phyloP scores from a whole-genome alignment of 2,888 invertebrate species.

The Tetragonisca angustula region DNA sequence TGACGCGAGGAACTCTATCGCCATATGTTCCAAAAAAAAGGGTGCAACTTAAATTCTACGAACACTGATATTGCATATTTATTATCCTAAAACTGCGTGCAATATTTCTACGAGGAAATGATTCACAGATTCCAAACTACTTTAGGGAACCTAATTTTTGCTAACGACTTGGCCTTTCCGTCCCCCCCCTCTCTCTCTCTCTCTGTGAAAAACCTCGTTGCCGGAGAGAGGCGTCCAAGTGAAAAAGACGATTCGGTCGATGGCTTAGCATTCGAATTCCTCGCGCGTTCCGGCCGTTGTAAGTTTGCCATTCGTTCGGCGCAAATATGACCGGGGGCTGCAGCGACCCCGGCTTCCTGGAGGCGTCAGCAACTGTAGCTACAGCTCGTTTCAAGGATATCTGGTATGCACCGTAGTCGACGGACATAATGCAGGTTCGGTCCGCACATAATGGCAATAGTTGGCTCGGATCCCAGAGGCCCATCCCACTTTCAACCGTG shows the following conservation, averaged over 20 bases:
- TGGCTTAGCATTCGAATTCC: constrained; percentile 60
- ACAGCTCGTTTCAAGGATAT: constrained; percentile 74
- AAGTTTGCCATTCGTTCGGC: constrained; percentile 58
- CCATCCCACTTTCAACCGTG: constrained; percentile 61
- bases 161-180: constrained; percentile 17
- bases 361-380: constrained; percentile 67
- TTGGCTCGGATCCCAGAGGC: constrained; percentile 75
- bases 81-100: constrained; percentile 42
- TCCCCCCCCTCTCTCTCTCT: neutral
- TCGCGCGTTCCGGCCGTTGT: constrained; percentile 35
- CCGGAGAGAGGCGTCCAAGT: neutral
- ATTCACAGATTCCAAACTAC: constrained; percentile 25
- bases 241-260: neutral
- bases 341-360: constrained; percentile 38
- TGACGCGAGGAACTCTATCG: no score
- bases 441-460: constrained; percentile 75
- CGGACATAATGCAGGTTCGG: constrained; percentile 72
- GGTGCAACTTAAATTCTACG: constrained; percentile 49
- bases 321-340: constrained; percentile 60
- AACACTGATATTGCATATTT: constrained; percentile 37
- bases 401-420: constrained; percentile 69
- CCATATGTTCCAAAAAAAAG: neutral
- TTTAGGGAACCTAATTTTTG: constrained; percentile 39
- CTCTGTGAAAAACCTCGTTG: neutral
- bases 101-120: neutral